Evolutionary conservation across 2,797 vertebrate species (phyloP).

Genomic region (Lagocephalus sceleratus): DNA sequence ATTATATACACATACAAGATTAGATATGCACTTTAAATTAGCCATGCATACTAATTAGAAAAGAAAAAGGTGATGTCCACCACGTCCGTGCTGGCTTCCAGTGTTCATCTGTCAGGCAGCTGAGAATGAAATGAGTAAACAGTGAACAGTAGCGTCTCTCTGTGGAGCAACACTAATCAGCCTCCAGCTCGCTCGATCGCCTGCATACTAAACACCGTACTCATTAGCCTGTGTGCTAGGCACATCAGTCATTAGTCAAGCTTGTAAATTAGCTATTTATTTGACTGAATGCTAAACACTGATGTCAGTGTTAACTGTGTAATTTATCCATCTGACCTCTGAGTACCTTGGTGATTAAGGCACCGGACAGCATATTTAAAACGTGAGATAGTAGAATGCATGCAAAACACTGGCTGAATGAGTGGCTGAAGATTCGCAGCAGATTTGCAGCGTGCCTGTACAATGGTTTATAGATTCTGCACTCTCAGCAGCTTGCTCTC

Average conservation of each 20-base stretch:
- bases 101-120: conserved; percentile 17
- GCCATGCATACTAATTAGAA: not conserved
- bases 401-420: conserved; percentile 35
- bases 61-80: not conserved
- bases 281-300: conserved; percentile 56
- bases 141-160: conserved; percentile 60
- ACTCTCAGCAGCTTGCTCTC: conserved; percentile 17
- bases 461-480: conserved; percentile 17
- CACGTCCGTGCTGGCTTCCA: not conserved
- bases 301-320: conserved; percentile 52
- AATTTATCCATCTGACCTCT: conserved; percentile 48
- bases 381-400: conserved; percentile 42
- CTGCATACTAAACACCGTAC: conserved; percentile 49
- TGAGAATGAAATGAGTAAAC: conserved; percentile 68
- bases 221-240: conserved; percentile 67
- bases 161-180: conserved; percentile 64
- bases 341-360: conserved; percentile 48
- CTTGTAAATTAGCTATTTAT: conserved; percentile 63
- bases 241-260: conserved; percentile 64
- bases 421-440: conserved; percentile 38
- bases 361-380: conserved; percentile 39
- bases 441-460: conserved; percentile 25
- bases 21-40: no score
- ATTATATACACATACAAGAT: no score
- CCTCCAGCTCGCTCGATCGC: conserved; percentile 57